Percentiles rank a stretch among this genome's conserved stretches.
Conservation (phyloP, 2,797 vertebrate genomes). For the Aeoliscus strigatus region DNA sequence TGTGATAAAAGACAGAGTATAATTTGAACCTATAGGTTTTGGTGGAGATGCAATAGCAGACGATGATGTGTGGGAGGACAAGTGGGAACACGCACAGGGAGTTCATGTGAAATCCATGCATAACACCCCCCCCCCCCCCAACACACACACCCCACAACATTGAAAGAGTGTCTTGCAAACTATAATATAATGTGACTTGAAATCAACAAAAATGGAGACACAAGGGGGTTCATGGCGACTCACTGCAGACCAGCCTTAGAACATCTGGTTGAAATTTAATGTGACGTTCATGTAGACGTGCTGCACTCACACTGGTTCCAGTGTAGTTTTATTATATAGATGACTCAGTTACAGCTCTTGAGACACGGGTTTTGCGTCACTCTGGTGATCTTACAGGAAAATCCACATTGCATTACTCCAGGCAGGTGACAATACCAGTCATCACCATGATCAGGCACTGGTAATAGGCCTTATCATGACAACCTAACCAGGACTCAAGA, state of each 20-base stretch:
- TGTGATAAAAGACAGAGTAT: too few relatives aligned
- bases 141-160: too few relatives aligned
- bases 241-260: not conserved
- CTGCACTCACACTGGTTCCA: slow-evolving; percentile 23
- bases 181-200: too few relatives aligned
- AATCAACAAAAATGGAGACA: not conserved
- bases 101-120: too few relatives aligned
- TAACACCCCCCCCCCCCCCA: too few relatives aligned
- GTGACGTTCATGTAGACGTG: slow-evolving; percentile 8
- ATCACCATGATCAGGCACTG: slow-evolving; percentile 54
- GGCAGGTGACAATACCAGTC: slow-evolving; percentile 68
- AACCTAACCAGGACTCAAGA: slow-evolving; percentile 26
- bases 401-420: slow-evolving; percentile 75
- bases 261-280: slow-evolving; percentile 7
- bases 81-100: too few relatives aligned
- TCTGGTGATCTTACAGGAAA: slow-evolving; percentile 76
- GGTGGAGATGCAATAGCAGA: too few relatives aligned
- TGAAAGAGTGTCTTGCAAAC: too few relatives aligned
- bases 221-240: not conserved
- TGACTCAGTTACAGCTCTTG: slow-evolving; percentile 70
- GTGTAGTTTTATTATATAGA: slow-evolving; percentile 55
- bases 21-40: too few relatives aligned
- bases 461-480: slow-evolving; percentile 52
- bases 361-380: slow-evolving; percentile 71
- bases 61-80: too few relatives aligned